phyloP scores from a whole-genome alignment of 1,140 invertebrate genomes.

The Cylas formicarius region DNA sequence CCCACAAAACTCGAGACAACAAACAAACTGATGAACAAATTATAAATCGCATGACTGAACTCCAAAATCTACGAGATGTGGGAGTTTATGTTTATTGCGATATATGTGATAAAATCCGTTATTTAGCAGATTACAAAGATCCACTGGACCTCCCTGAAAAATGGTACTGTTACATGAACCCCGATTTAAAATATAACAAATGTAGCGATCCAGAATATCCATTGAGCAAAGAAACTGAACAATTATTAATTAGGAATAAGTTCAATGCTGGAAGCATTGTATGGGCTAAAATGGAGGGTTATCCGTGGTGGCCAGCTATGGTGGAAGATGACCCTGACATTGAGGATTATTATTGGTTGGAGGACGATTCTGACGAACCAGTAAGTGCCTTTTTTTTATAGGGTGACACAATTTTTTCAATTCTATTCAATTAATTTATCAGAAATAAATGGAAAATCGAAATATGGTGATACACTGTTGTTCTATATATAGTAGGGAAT shows the following conservation, averaged over 20 bases:
- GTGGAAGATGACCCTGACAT: constrained; percentile 61
- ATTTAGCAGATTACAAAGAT: constrained; percentile 48
- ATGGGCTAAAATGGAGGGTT: constrained; percentile 53
- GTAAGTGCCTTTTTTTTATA: constrained; percentile 40
- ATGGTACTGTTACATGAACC: constrained; percentile 59
- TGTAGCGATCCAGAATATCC: constrained; percentile 47
- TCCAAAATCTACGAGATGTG: constrained; percentile 44
- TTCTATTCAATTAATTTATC: too few species aligned
- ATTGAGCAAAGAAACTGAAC: constrained; percentile 38
- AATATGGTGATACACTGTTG: too few species aligned
- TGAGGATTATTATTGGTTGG: constrained; percentile 52
- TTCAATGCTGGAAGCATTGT: constrained; percentile 59
- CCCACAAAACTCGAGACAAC: too few species aligned
- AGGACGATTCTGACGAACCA: constrained; percentile 44
- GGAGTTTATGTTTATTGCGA: constrained; percentile 56
- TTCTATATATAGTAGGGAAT: too few species aligned
- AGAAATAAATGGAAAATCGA: too few species aligned
- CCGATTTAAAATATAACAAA: constrained; percentile 20
- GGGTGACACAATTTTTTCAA: too few species aligned
- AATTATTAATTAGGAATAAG: constrained; percentile 49
- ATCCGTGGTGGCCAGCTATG: constrained; percentile 69
- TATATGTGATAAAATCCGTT: constrained; percentile 48
- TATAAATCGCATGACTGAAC: too few species aligned
- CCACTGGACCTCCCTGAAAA: constrained; percentile 50
- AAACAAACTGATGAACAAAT: too few species aligned